Conservation (phyloP, 2,888 invertebrate species). For the Patella pellucida region DNA sequence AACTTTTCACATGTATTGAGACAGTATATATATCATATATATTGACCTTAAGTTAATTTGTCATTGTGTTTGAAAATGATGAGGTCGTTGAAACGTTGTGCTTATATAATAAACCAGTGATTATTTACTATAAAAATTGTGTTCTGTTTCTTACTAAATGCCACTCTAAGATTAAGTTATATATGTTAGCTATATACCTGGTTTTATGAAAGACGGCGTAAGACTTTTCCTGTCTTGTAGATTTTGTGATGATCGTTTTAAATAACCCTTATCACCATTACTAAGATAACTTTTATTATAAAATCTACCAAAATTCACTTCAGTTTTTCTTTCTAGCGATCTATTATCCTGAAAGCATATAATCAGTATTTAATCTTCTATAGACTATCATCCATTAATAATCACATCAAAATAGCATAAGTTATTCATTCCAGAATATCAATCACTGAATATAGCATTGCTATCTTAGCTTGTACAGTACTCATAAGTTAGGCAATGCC, state of each 20-base stretch:
- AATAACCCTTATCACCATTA: constrained; percentile 44
- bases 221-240: constrained; percentile 30
- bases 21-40: too few relatives aligned
- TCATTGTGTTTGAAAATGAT: constrained; percentile 4
- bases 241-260: constrained; percentile 42
- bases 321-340: constrained; percentile 42
- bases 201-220: constrained; percentile 7
- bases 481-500: too few relatives aligned
- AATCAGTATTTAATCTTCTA: too few relatives aligned
- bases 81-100: too few relatives aligned
- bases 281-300: constrained; percentile 63
- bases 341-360: constrained; percentile 47
- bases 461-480: too few relatives aligned
- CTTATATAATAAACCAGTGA: constrained; percentile 10
- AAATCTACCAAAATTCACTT: constrained; percentile 62
- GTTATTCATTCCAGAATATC: too few relatives aligned
- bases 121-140: background rate
- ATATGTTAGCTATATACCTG: constrained; percentile 4
- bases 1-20: too few relatives aligned
- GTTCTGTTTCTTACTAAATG: constrained; percentile 11
- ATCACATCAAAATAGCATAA: too few relatives aligned
- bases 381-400: too few relatives aligned
- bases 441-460: too few relatives aligned
- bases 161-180: constrained; percentile 13
- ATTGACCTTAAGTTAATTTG: too few relatives aligned